phyloP scores from a whole-genome alignment of 2,888 invertebrate species.

The Agapostemon virescens region DNA sequence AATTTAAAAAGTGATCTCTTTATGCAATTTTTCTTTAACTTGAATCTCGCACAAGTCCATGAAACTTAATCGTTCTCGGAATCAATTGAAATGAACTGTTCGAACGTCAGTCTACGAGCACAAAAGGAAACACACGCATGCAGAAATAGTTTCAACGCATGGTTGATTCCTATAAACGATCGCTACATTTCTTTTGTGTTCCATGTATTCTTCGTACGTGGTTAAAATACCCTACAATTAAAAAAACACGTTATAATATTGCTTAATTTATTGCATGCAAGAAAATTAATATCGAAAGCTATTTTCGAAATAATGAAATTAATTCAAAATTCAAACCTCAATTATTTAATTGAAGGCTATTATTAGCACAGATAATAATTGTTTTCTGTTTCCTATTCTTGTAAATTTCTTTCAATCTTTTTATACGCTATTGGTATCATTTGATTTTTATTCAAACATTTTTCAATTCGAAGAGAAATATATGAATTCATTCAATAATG shows the following conservation, averaged over 20 bases:
- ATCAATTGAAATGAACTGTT: constrained; percentile 23
- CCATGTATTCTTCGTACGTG: neutral
- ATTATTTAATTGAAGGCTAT: neutral
- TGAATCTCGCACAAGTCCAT: neutral
- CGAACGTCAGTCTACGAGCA: neutral
- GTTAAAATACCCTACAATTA: neutral
- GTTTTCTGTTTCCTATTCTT: neutral
- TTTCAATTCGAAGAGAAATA: neutral
- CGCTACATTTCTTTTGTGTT: constrained; percentile 12
- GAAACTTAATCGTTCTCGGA: constrained; percentile 17
- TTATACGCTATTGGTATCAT: neutral
- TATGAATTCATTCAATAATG: neutral
- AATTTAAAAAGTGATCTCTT: neutral
- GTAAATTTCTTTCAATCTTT: neutral
- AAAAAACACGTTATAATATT: neutral
- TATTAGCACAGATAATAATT: neutral
- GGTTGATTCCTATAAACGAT: constrained; percentile 25
- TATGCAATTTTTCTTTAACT: neutral
- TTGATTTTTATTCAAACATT: neutral
- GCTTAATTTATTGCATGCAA: neutral
- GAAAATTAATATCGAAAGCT: neutral
- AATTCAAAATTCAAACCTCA: neutral
- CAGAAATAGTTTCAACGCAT: constrained; percentile 28
- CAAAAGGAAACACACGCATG: constrained; percentile 18
- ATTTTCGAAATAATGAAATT: neutral